Evolutionary conservation across 2,113 vertebrate genomes (phyloP).

Genomic region (Dascyllus trimaculatus): DNA sequence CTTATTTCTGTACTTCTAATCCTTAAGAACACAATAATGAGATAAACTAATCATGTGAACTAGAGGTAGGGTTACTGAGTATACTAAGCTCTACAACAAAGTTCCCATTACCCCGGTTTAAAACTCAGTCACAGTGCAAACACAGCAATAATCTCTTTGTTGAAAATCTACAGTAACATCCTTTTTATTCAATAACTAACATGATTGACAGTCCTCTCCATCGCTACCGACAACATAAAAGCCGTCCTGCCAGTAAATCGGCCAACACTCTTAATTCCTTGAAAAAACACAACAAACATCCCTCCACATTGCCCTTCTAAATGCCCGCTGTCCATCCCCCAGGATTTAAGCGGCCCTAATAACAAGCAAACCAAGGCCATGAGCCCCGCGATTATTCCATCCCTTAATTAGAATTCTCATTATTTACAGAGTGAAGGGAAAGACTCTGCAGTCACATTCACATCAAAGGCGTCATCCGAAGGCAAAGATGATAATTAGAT

Average conservation of each 20-base stretch:
- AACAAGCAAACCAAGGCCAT: conserved; percentile 82
- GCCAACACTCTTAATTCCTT: conserved; percentile 76
- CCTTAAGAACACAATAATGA: conserved; percentile 39
- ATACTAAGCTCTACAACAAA: conserved; percentile 7
- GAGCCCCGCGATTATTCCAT: conserved; percentile 80
- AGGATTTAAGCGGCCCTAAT: conserved; percentile 78
- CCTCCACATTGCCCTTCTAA: conserved; percentile 75
- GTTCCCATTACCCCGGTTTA: conserved; percentile 40
- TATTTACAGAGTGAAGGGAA: conserved; percentile 82
- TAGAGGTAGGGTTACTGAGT: conserved; percentile 28
- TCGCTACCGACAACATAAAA: conserved; percentile 78
- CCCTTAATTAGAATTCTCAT: conserved; percentile 87
- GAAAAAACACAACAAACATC: conserved; percentile 74
- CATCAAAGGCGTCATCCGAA: conserved; percentile 85
- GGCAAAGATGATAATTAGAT: conserved; percentile 85
- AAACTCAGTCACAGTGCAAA: conserved; percentile 58
- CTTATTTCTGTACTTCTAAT: conserved; percentile 41
- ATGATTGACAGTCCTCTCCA: conserved; percentile 74
- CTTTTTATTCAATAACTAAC: conserved; percentile 68
- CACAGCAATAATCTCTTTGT: conserved; percentile 67
- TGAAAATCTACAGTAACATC: conserved; percentile 66
- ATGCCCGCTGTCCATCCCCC: conserved; percentile 78
- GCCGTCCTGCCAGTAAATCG: conserved; percentile 76
- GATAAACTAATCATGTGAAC: conserved; percentile 34
- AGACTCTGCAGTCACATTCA: conserved; percentile 79